phyloP scores from a whole-genome alignment of 92 coral and sea anemone species.

The Pocillopora meandrina region DNA sequence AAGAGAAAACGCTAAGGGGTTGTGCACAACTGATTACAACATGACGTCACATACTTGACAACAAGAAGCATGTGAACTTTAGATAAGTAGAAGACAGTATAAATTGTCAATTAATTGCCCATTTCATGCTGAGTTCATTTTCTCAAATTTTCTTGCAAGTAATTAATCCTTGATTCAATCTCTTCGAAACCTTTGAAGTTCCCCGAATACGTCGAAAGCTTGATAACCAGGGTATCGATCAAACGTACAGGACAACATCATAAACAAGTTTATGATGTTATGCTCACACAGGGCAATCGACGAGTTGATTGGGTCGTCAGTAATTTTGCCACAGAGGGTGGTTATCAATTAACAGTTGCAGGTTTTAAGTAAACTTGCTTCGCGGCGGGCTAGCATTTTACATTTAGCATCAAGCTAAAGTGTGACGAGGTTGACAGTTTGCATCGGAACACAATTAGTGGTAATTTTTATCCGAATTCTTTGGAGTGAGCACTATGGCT shows the following conservation, averaged over 20 bases:
- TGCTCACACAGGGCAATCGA: not conserved
- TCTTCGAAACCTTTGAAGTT: not conserved
- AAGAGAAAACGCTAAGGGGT: conserved; percentile 8
- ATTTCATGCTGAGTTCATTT: not conserved
- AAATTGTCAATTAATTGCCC: not conserved
- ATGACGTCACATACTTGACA: not conserved
- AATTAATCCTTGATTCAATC: not conserved
- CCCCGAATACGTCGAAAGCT: not conserved
- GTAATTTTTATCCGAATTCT: not conserved
- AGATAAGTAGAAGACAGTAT: not conserved
- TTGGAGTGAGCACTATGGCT: conserved; percentile 2
- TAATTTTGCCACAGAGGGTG: conserved; percentile 24
- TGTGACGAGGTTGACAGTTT: not conserved
- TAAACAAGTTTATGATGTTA: not conserved
- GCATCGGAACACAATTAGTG: not conserved
- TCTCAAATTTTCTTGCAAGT: not conserved
- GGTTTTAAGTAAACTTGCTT: not conserved
- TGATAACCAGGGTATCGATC: not conserved
- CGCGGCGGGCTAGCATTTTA: conserved; percentile 21
- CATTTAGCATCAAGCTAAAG: not conserved
- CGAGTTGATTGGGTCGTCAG: conserved; percentile 8
- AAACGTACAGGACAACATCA: not conserved
- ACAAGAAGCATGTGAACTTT: not conserved
- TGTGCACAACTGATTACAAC: not conserved
- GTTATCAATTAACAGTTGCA: not conserved